A percentile compares a stretch with the other conserved stretches of the same genome.
These are phyloP conservation scores for Nannospalax galili DNA, from an alignment of 2,113 vertebrate species.

Conservation along the genomic window DNA sequence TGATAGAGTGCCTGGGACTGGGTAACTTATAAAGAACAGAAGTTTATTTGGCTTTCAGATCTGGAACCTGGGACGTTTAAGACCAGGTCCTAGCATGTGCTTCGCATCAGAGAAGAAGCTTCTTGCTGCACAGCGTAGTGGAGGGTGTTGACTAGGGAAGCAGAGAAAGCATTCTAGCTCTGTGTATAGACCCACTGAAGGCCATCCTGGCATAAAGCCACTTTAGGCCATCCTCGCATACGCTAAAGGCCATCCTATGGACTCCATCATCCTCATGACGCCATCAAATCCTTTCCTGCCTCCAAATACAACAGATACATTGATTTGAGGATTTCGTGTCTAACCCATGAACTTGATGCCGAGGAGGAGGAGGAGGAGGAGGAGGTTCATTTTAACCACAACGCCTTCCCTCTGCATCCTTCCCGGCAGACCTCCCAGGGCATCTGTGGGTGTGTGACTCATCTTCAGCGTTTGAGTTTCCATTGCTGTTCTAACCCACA, in stretches of 20 bases:
- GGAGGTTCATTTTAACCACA: too few species aligned
- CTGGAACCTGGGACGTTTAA: not conserved
- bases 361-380: too few species aligned
- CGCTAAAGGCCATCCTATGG: not conserved
- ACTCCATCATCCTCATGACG: not conserved
- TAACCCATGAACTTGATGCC: not conserved
- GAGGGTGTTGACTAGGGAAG: not conserved
- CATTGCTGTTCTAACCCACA: rapidly evolving
- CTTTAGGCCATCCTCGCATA: not conserved
- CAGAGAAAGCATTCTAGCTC: not conserved
- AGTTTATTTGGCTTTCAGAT: not conserved
- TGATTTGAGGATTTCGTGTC: not conserved
- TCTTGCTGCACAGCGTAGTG: not conserved
- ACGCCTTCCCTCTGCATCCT: not conserved
- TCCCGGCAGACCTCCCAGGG: too few species aligned
- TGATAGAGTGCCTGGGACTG: not conserved
- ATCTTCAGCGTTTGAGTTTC: not conserved
- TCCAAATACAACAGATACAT: not conserved
- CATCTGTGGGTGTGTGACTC: not conserved
- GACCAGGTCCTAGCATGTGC: not conserved
- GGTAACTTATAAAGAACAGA: not conserved
- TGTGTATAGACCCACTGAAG: not conserved
- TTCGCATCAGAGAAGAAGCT: not conserved
- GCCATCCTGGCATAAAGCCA: not conserved
- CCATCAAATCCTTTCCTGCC: not conserved